Percentiles rank a stretch among this genome's conserved stretches.
Evolutionary conservation across 2,888 invertebrate genomes (phyloP).

Genomic region (Agonopterix subpropinquella): DNA sequence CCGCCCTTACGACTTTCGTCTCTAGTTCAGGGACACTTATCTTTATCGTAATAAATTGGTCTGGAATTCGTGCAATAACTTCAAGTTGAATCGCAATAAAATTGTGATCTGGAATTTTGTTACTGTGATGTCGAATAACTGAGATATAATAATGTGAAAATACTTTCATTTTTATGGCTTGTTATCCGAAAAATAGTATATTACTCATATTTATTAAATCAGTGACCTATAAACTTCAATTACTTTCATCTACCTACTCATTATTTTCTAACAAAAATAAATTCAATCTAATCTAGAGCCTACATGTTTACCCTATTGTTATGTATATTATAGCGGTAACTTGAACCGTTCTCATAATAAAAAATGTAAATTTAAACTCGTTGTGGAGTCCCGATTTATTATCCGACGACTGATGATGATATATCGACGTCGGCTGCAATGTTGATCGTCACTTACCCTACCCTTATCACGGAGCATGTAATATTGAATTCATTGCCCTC

Average conservation of each 20-base stretch:
- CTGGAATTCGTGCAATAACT: conserved; percentile 64
- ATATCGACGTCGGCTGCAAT: conserved; percentile 69
- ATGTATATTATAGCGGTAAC: too few species aligned
- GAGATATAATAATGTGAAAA: too few species aligned
- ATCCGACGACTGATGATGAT: conserved; percentile 70
- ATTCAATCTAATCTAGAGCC: too few species aligned
- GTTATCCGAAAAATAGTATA: too few species aligned
- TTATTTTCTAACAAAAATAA: too few species aligned
- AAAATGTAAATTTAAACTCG: conserved; percentile 53
- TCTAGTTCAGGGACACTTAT: conserved; percentile 69
- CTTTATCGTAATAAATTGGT: conserved; percentile 71
- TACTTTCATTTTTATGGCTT: too few species aligned
- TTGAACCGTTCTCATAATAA: conserved; percentile 2
- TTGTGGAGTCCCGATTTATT: conserved; percentile 59
- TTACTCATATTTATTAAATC: too few species aligned
- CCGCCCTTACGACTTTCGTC: conserved; percentile 42
- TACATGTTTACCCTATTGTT: too few species aligned
- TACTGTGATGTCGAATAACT: background rate
- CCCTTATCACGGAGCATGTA: conserved; percentile 67
- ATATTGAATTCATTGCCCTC: conserved; percentile 72
- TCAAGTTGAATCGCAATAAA: conserved; percentile 51
- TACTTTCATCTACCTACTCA: too few species aligned
- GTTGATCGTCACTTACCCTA: conserved; percentile 73
- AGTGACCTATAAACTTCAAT: too few species aligned
- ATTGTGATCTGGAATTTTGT: conserved; percentile 17